Percentiles rank a stretch among this genome's conserved stretches.
Conservation (phyloP, 2,888 invertebrate species). For the Synergus japonicus region DNA sequence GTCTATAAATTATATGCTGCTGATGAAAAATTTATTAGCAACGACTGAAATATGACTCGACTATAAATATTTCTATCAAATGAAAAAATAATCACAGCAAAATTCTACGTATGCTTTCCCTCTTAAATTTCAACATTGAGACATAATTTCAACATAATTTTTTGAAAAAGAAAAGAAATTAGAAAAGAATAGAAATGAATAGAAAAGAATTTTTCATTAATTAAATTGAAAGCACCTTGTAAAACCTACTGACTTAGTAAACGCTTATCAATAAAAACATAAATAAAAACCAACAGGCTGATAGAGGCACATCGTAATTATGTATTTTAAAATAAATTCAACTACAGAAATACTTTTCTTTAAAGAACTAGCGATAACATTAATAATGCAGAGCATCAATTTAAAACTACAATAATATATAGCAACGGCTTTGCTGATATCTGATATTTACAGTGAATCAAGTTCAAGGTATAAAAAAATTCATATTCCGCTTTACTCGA, state of each 20-base stretch:
- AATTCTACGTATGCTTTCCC: background rate
- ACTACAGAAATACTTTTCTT: background rate
- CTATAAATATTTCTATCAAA: background rate
- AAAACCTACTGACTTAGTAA: background rate
- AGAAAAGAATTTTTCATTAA: no score
- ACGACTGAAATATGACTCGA: background rate
- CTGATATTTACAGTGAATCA: background rate
- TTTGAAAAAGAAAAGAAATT: background rate
- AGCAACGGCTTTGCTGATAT: background rate
- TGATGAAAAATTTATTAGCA: conserved; percentile 44
- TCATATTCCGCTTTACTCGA: background rate
- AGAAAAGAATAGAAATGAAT: background rate
- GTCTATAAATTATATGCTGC: conserved; percentile 54
- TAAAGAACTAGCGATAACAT: background rate
- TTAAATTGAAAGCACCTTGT: background rate
- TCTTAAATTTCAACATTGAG: background rate
- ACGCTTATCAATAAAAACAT: background rate
- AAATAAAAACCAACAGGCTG: background rate
- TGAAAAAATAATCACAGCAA: background rate
- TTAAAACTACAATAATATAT: background rate
- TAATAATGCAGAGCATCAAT: background rate
- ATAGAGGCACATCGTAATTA: background rate
- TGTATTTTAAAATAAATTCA: background rate
- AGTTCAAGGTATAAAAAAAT: background rate
- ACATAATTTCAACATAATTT: no score